These are phyloP conservation scores for Amblyjoppa fuscipennis DNA, from an alignment of 2,888 invertebrate genomes.

Conservation along the genomic window DNA sequence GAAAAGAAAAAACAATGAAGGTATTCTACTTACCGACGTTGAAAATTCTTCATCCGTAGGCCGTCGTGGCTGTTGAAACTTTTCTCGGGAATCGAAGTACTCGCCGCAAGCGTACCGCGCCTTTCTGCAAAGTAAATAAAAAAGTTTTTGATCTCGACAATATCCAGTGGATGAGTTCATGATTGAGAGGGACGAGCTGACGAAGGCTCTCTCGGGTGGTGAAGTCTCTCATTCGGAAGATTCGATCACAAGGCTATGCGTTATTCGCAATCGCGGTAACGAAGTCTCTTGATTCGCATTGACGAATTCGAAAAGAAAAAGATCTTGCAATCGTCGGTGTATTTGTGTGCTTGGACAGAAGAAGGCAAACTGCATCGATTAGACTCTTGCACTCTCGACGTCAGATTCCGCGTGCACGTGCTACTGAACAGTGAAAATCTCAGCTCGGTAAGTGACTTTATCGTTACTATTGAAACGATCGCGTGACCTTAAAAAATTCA, in stretches of 20 bases:
- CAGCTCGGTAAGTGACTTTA: not conserved
- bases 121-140: conserved; percentile 20
- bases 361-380: not conserved
- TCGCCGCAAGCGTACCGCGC: not conserved
- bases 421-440: not conserved
- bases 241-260: not conserved
- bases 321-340: not conserved
- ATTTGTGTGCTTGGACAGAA: not conserved
- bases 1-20: not conserved
- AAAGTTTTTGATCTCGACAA: conserved; percentile 8
- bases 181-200: conserved; percentile 9
- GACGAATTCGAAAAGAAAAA: not conserved
- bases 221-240: conserved; percentile 1
- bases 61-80: conserved; percentile 2
- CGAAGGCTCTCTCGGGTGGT: not conserved
- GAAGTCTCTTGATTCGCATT: not conserved
- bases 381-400: not conserved
- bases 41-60: not conserved
- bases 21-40: conserved; percentile 7
- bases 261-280: not conserved
- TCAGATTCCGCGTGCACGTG: not conserved
- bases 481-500: conserved; percentile 8
- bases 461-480: not conserved
- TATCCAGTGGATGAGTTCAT: conserved; percentile 13
- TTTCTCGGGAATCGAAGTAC: not conserved